Conservation (phyloP, 2,797 vertebrate genomes). For the Pseudochaenichthys georgianus region DNA sequence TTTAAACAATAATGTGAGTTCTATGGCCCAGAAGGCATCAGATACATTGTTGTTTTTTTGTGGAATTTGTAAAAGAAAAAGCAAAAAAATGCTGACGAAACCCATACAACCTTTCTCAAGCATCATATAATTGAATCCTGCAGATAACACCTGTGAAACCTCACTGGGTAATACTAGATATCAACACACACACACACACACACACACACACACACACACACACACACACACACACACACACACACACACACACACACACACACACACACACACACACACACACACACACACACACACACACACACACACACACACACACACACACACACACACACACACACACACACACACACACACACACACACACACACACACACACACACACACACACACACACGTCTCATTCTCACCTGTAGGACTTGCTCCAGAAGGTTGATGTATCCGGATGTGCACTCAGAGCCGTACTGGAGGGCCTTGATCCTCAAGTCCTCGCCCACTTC, state of each 20-base stretch:
- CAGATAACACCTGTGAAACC: constrained; percentile 24
- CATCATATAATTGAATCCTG: constrained; percentile 20
- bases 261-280: too few species aligned
- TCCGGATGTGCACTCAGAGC: constrained; percentile 91
- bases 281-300: too few species aligned
- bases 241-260: too few species aligned
- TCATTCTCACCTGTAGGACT: constrained; percentile 90
- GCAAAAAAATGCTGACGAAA: neutral
- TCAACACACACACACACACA: neutral
- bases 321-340: constrained; percentile 2
- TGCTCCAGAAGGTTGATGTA: constrained; percentile 96
- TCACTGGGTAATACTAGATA: constrained; percentile 18
- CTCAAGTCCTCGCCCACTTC: constrained; percentile 91
- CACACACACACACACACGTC: too few species aligned
- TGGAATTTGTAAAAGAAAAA: neutral
- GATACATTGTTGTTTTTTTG: neutral
- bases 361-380: neutral
- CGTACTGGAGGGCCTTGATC: constrained; percentile 89
- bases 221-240: too few species aligned
- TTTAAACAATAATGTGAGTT: too few species aligned
- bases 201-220: too few species aligned
- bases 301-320: neutral
- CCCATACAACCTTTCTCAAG: neutral
- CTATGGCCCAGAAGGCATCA: neutral
- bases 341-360: constrained; percentile 15